These are phyloP conservation scores for Chymomyza caudatula DNA, from an alignment of 2,888 invertebrate genomes.

Conservation along the genomic window DNA sequence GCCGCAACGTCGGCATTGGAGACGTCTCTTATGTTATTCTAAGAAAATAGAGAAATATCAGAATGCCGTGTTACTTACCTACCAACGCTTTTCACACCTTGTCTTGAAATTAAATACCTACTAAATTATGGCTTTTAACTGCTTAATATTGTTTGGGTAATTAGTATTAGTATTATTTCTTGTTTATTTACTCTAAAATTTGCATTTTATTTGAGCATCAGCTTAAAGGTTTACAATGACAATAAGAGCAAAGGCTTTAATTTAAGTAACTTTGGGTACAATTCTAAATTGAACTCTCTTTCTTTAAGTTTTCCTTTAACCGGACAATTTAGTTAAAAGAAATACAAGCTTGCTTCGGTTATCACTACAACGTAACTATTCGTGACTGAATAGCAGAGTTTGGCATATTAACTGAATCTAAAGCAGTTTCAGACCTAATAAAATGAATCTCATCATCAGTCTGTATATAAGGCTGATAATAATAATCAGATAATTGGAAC, in stretches of 20 bases:
- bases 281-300: not conserved
- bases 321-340: too few relatives aligned
- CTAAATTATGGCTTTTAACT: conserved; percentile 67
- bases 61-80: not conserved
- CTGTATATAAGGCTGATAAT: too few relatives aligned
- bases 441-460: too few relatives aligned
- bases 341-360: too few relatives aligned
- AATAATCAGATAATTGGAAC: too few relatives aligned
- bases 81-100: not conserved
- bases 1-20: conserved; percentile 23
- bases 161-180: conserved; percentile 68
- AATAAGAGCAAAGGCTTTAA: conserved; percentile 17
- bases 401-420: too few relatives aligned
- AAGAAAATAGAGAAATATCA: not conserved
- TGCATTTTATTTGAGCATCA: conserved; percentile 58
- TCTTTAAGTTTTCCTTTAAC: not conserved
- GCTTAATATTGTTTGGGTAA: conserved; percentile 64
- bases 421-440: too few relatives aligned
- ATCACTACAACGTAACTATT: too few relatives aligned
- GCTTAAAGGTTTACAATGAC: conserved; percentile 35
- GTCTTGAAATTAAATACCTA: conserved; percentile 48
- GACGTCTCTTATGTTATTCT: not conserved
- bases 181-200: conserved; percentile 68
- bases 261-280: too few relatives aligned
- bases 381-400: too few relatives aligned